Percentiles rank a stretch among this genome's conserved stretches.
Evolutionary conservation across 2,113 vertebrate species (phyloP).

Genomic region (Meriones unguiculatus): DNA sequence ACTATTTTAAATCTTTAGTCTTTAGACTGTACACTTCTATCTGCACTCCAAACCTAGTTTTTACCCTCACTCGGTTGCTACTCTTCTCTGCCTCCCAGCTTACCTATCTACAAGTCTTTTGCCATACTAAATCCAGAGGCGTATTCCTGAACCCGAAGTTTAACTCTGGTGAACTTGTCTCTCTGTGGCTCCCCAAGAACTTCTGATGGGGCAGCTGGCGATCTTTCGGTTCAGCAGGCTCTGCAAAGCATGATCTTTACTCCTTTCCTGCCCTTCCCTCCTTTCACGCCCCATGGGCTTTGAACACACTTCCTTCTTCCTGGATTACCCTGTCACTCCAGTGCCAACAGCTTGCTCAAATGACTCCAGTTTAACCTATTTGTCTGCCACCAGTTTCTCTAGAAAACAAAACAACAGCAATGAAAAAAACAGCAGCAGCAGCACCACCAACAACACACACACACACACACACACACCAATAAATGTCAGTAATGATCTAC

Average conservation of each 20-base stretch:
- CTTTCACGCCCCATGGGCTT: not conserved
- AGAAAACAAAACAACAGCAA: not conserved
- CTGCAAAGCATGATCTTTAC: not conserved
- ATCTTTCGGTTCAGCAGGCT: not conserved
- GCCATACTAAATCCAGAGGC: not conserved
- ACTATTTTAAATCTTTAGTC: not conserved
- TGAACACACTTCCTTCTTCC: not conserved
- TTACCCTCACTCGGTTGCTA: not conserved
- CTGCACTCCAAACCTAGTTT: not conserved
- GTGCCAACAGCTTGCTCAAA: not conserved
- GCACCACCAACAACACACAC: not conserved
- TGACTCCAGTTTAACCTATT: not conserved
- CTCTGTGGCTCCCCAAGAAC: not conserved
- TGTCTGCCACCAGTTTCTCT: not conserved
- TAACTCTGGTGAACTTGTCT: not conserved
- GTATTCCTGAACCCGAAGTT: not conserved
- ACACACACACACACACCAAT: not conserved
- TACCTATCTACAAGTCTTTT: not conserved
- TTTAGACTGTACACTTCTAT: not conserved
- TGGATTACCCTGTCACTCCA: not conserved
- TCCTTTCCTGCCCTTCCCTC: not conserved
- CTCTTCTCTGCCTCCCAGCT: not conserved
- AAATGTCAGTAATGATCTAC: not conserved
- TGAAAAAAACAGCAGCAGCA: not conserved
- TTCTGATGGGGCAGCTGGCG: slow-evolving; percentile 20